These are phyloP conservation scores for Epsilonema sp. DNA, from an alignment of 2,888 invertebrate species.

Conservation along the genomic window DNA sequence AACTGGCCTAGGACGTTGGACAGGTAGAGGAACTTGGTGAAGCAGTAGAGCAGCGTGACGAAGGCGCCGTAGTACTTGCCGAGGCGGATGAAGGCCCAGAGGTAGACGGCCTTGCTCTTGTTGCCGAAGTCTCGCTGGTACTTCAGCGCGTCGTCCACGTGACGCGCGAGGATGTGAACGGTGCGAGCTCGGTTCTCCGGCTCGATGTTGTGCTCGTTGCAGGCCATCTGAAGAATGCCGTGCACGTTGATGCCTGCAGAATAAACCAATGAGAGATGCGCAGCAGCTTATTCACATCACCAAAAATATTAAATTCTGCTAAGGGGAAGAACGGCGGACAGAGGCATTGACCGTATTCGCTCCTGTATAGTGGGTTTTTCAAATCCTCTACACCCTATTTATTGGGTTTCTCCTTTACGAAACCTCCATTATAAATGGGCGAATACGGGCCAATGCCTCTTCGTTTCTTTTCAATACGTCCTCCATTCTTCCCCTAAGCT, in stretches of 20 bases:
- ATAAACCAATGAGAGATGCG: neutral
- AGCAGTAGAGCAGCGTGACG: conserved; percentile 32
- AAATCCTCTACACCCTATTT: too few species aligned
- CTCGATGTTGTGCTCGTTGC: conserved; percentile 30
- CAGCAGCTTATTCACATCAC: too few species aligned
- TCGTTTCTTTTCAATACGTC: too few species aligned
- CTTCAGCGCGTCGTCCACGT: conserved; percentile 35
- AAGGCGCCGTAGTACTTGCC: conserved; percentile 35
- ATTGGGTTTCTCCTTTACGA: too few species aligned
- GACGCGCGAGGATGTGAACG: conserved; percentile 34
- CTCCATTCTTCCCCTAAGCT: too few species aligned
- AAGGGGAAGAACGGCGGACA: too few species aligned
- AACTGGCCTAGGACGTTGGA: conserved; percentile 34
- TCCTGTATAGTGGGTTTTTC: too few species aligned
- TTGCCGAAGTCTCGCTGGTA: conserved; percentile 26
- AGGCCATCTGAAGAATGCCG: conserved; percentile 26
- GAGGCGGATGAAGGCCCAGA: conserved; percentile 14
- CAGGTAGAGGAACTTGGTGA: conserved; percentile 32
- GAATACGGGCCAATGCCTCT: too few species aligned
- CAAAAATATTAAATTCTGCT: conserved; percentile 1
- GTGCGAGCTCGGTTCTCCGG: conserved; percentile 33
- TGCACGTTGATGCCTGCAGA: conserved; percentile 32
- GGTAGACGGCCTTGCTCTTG: conserved; percentile 16
- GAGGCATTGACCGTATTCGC: too few species aligned
- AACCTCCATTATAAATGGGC: too few species aligned